phyloP scores from a whole-genome alignment of 2,113 vertebrate genomes.

The Onychostruthus taczanowskii region DNA sequence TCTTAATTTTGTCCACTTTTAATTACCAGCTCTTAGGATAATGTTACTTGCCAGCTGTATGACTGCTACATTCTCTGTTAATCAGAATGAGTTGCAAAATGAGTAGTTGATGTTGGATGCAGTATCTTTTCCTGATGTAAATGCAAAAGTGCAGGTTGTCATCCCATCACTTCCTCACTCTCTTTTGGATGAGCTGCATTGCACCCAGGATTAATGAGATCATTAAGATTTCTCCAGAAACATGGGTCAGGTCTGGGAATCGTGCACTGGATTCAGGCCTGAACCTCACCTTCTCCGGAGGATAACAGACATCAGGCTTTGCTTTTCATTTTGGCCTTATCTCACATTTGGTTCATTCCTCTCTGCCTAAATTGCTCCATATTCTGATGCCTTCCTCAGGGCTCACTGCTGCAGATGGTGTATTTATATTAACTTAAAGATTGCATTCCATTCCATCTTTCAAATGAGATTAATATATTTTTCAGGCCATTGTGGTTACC shows the following conservation, averaged over 20 bases:
- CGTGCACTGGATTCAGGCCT: background rate
- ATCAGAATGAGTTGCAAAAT: slow-evolving; percentile 8
- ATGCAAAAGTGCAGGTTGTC: background rate
- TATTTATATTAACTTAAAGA: slow-evolving; percentile 59
- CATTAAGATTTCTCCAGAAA: slow-evolving; percentile 30
- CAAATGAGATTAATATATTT: slow-evolving; percentile 68
- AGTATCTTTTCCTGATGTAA: slow-evolving; percentile 5
- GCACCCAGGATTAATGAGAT: background rate
- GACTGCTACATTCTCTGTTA: background rate
- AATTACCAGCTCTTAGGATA: slow-evolving; percentile 38
- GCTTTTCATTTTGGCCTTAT: slow-evolving; percentile 6
- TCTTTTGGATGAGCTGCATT: background rate
- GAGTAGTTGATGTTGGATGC: background rate
- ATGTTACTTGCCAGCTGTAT: slow-evolving; percentile 44
- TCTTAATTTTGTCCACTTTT: slow-evolving; percentile 61
- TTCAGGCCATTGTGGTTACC: slow-evolving; percentile 57
- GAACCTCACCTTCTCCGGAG: background rate
- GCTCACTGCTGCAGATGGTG: slow-evolving; percentile 52
- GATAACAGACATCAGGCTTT: background rate
- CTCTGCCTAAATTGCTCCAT: slow-evolving; percentile 30
- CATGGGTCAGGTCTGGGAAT: background rate
- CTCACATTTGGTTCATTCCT: background rate
- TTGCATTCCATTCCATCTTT: slow-evolving; percentile 61
- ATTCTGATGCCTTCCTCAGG: slow-evolving; percentile 32
- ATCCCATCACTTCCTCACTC: background rate